Percentiles rank a stretch among this genome's conserved stretches.
Evolutionary conservation across 2,113 vertebrate genomes (phyloP).

Genomic region (Eonycteris spelaea): DNA sequence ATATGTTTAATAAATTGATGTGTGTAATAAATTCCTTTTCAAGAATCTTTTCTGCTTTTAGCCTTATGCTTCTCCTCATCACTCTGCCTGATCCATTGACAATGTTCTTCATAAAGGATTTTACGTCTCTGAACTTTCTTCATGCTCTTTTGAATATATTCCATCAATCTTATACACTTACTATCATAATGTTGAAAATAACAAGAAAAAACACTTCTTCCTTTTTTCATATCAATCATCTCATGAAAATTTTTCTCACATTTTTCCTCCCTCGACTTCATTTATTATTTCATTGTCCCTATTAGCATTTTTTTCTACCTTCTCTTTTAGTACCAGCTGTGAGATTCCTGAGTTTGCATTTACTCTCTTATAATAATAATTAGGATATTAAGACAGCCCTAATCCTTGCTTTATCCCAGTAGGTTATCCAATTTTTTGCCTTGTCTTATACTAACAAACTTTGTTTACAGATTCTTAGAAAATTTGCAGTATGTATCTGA

Average conservation of each 20-base stretch:
- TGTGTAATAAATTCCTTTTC: background rate
- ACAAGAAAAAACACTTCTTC: background rate
- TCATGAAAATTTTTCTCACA: background rate
- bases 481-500: background rate
- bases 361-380: constrained; percentile 14
- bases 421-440: background rate
- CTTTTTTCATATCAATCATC: background rate
- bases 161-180: background rate
- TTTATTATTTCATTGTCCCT: background rate
- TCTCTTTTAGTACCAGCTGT: background rate
- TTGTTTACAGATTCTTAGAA: background rate
- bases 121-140: background rate
- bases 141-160: background rate
- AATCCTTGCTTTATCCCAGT: background rate
- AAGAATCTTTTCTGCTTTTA: background rate
- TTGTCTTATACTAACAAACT: background rate
- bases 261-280: background rate
- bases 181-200: background rate
- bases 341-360: constrained; percentile 11
- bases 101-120: background rate
- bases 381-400: background rate
- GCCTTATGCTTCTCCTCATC: background rate
- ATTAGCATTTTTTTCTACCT: background rate
- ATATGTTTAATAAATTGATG: background rate
- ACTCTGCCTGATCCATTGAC: background rate